These are phyloP conservation scores for Etheostoma nigrum DNA, from an alignment of 2,797 vertebrate genomes.

Conservation along the genomic window DNA sequence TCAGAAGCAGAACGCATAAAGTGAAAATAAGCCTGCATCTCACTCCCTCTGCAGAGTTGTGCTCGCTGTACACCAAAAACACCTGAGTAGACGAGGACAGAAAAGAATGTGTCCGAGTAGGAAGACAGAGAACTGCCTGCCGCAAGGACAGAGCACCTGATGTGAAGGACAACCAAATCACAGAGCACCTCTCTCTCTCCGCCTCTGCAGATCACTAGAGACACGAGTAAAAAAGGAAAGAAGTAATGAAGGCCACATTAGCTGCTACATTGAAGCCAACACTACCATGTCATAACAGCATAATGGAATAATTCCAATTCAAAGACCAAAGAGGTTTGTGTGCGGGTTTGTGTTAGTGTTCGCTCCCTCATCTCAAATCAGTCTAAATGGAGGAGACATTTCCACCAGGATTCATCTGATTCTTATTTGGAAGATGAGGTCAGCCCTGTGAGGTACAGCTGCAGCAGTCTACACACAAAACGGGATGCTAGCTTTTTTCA, in stretches of 20 bases:
- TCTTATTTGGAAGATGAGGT: conserved; percentile 26
- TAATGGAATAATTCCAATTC: conserved; percentile 42
- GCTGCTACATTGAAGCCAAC: conserved; percentile 49
- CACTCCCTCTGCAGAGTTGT: conserved; percentile 46
- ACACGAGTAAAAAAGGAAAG: conserved; percentile 43
- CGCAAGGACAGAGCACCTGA: conserved; percentile 71
- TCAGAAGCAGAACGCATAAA: conserved; percentile 60
- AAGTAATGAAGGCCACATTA: conserved; percentile 66
- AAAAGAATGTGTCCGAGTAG: conserved; percentile 45
- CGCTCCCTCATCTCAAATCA: conserved; percentile 8
- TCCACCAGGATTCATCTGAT: conserved; percentile 23
- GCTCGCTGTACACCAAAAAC: conserved; percentile 44
- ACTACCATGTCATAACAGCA: conserved; percentile 2
- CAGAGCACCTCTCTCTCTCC: conserved; percentile 27
- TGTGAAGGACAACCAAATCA: conserved; percentile 74
- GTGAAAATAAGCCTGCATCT: conserved; percentile 55
- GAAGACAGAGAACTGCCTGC: conserved; percentile 61
- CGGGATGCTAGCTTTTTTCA: conserved; percentile 13
- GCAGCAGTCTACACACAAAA: conserved; percentile 27
- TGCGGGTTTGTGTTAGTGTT: not conserved
- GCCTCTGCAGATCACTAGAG: conserved; percentile 61
- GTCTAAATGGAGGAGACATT: conserved; percentile 35
- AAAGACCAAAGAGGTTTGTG: conserved; percentile 26
- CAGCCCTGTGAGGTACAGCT: conserved; percentile 7
- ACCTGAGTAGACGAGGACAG: conserved; percentile 37